Percentiles rank a stretch among this genome's conserved stretches.
Evolutionary conservation across 2,797 vertebrate genomes (phyloP).

Genomic region (Sebastolobus alascanus): DNA sequence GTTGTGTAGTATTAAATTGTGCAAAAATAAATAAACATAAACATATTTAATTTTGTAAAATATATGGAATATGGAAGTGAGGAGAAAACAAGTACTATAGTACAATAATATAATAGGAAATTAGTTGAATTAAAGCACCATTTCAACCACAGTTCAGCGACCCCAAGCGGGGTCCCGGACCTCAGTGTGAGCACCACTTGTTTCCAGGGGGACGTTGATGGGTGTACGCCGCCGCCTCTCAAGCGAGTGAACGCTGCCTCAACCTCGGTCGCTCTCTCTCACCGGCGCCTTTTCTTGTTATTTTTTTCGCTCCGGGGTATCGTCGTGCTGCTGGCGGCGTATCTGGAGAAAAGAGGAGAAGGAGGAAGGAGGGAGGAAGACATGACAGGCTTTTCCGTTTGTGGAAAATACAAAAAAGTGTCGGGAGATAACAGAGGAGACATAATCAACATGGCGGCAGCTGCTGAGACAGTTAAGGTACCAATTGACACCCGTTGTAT

Average conservation of each 20-base stretch:
- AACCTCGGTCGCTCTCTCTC: conserved; percentile 20
- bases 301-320: not conserved
- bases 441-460: conserved; percentile 79
- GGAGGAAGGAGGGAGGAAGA: not conserved
- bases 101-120: too few species aligned
- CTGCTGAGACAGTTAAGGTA: conserved; percentile 76
- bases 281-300: not conserved
- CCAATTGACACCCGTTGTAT: conserved; percentile 32
- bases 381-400: conserved; percentile 2
- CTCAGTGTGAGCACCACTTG: conserved; percentile 24
- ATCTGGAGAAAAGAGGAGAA: not conserved
- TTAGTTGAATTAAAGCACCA: not conserved
- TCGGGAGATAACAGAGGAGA: conserved; percentile 48
- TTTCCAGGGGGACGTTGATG: conserved; percentile 25
- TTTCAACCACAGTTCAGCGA: not conserved
- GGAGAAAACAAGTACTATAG: too few species aligned
- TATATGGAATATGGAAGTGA: not conserved
- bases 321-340: conserved; percentile 12
- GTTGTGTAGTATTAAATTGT: too few species aligned
- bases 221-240: conserved; percentile 5
- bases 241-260: conserved; percentile 5
- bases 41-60: too few species aligned
- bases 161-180: conserved; percentile 21
- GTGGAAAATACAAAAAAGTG: conserved; percentile 24
- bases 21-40: too few species aligned